Conservation (phyloP, 2,113 vertebrate species). For the Balaeniceps rex region DNA sequence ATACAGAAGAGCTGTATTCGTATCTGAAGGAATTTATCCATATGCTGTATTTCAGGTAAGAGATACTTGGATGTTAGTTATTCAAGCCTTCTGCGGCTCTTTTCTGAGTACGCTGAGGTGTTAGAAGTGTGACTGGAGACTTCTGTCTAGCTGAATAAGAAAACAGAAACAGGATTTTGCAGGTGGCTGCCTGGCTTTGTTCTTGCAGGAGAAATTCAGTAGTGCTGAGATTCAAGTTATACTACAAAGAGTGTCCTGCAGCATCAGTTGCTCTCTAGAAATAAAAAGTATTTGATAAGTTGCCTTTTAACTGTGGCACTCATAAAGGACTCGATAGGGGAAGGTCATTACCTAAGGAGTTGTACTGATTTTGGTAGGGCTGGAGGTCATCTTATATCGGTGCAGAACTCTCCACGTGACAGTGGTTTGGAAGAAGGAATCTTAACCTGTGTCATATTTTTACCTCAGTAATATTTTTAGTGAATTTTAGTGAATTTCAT, state of each 20-base stretch:
- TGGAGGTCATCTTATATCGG: fast-evolving
- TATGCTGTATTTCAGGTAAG: conserved; percentile 95
- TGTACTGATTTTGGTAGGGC: not conserved
- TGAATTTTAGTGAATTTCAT: not conserved
- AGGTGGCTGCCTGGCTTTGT: not conserved
- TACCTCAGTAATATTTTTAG: not conserved
- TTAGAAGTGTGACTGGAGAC: no score
- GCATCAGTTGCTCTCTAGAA: not conserved
- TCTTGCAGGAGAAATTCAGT: not conserved
- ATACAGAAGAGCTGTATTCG: conserved; percentile 95
- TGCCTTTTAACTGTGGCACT: not conserved
- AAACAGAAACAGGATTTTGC: not conserved
- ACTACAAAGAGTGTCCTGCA: not conserved
- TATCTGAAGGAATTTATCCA: conserved; percentile 98
- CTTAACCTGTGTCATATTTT: not conserved
- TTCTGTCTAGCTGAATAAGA: not conserved
- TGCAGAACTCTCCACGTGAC: not conserved
- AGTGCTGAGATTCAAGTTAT: not conserved
- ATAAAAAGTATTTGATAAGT: not conserved
- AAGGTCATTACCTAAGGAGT: not conserved
- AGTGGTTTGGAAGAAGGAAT: not conserved
- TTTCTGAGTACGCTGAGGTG: not conserved
- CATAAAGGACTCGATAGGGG: not conserved
- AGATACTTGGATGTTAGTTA: not conserved
- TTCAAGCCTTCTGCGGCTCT: not conserved